Evolutionary conservation across 2,888 invertebrate genomes (phyloP).

Genomic region (Strigamia maritima): DNA sequence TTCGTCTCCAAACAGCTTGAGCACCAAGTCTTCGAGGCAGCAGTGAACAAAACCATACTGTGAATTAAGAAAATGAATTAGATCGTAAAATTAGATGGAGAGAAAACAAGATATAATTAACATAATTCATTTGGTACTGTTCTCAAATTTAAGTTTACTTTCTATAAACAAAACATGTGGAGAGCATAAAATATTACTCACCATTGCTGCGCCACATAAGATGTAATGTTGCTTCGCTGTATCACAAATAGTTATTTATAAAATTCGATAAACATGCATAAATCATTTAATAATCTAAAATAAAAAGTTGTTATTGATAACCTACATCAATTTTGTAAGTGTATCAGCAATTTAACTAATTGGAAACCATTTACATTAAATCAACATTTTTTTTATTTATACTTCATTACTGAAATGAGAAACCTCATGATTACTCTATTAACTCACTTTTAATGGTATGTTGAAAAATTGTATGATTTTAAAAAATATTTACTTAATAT

Average conservation of each 20-base stretch:
- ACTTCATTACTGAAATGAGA: neutral
- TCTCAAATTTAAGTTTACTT: neutral
- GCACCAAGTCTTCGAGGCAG: slow-evolving; percentile 45
- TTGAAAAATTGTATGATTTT: no score
- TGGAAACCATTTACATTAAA: neutral
- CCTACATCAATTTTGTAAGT: neutral
- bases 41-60: slow-evolving; percentile 47
- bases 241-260: neutral
- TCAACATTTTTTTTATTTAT: neutral
- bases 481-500: no score
- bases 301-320: neutral
- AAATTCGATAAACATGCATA: neutral
- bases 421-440: neutral
- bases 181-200: neutral
- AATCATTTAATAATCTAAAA: neutral
- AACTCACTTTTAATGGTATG: no score
- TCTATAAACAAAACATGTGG: neutral
- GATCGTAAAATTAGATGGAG: slow-evolving; percentile 7
- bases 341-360: neutral
- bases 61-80: slow-evolving; percentile 39
- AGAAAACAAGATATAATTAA: slow-evolving; percentile 35
- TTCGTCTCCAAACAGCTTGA: slow-evolving; percentile 44
- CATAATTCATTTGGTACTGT: neutral
- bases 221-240: neutral
- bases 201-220: neutral